Percentiles rank a stretch among this genome's conserved stretches.
Evolutionary conservation across 1,140 invertebrate genomes (phyloP).

Genomic region (Eupristina koningsbergeri): DNA sequence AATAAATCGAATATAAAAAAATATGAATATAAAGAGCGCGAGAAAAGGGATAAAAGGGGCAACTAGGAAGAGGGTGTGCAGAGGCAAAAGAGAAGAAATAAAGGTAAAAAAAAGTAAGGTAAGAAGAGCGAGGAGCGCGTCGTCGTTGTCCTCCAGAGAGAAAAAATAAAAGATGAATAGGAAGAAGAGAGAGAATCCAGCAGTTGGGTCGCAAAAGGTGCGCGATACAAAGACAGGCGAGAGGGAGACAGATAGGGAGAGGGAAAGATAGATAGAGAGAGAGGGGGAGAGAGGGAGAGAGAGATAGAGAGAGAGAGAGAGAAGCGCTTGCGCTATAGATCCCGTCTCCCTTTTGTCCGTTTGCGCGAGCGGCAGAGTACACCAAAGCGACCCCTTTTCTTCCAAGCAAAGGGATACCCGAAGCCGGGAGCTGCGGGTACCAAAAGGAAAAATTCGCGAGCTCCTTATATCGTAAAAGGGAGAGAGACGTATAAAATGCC

Average conservation of each 20-base stretch:
- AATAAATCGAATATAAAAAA: neutral
- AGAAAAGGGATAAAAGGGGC: slow-evolving; percentile 47
- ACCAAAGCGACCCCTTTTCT: slow-evolving; percentile 27
- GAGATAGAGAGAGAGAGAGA: slow-evolving; percentile 3
- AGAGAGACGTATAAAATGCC: slow-evolving; percentile 20
- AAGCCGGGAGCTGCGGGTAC: neutral
- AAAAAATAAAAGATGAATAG: slow-evolving; percentile 53
- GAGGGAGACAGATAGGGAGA: neutral
- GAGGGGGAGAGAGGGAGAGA: neutral
- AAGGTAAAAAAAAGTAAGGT: slow-evolving; percentile 40
- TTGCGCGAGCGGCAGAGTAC: slow-evolving; percentile 15
- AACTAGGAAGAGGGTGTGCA: slow-evolving; percentile 42
- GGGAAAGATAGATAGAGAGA: slow-evolving; percentile 5
- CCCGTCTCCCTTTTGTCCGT: slow-evolving; percentile 9
- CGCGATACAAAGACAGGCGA: slow-evolving; percentile 10
- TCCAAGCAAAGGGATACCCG: neutral
- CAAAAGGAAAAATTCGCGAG: slow-evolving; percentile 27
- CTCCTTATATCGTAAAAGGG: slow-evolving; percentile 19
- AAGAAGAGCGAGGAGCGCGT: slow-evolving; percentile 53
- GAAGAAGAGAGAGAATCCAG: slow-evolving; percentile 30
- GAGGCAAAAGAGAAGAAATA: slow-evolving; percentile 52
- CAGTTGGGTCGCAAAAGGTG: neutral
- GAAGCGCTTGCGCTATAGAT: slow-evolving; percentile 18
- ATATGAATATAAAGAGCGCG: slow-evolving; percentile 48
- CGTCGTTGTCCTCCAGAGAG: slow-evolving; percentile 37